Conservation (phyloP, 2,113 vertebrate species). For the Podiceps cristatus region DNA sequence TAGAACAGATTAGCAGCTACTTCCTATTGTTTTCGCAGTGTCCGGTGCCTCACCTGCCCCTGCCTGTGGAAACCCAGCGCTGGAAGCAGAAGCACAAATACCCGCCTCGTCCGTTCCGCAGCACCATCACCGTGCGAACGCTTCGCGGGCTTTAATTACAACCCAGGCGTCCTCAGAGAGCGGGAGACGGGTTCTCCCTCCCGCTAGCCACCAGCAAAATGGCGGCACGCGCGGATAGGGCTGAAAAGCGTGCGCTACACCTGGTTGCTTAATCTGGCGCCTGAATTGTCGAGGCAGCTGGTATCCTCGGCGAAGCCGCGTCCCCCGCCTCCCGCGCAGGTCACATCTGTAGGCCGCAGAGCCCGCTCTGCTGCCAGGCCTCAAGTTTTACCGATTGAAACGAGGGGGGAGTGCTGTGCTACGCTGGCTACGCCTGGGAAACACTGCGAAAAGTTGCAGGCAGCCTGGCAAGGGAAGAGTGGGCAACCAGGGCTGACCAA, state of each 20-base stretch:
- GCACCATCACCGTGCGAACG: accelerated
- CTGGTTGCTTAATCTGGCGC: not conserved
- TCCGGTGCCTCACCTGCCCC: not conserved
- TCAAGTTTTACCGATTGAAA: not conserved
- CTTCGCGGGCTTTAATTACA: accelerated
- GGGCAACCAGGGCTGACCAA: no score
- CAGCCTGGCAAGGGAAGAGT: accelerated
- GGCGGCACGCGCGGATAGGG: accelerated
- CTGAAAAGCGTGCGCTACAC: accelerated
- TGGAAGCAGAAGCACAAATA: not conserved
- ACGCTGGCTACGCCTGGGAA: not conserved
- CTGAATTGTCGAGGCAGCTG: accelerated
- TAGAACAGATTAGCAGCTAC: accelerated
- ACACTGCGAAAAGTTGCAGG: not conserved
- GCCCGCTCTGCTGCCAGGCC: accelerated
- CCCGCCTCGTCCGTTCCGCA: accelerated
- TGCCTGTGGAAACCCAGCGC: not conserved
- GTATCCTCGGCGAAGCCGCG: accelerated
- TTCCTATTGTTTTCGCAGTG: accelerated
- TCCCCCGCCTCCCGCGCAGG: accelerated
- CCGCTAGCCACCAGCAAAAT: not conserved
- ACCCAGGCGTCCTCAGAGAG: not conserved
- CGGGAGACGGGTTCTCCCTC: accelerated
- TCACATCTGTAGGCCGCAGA: accelerated
- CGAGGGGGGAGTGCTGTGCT: accelerated